phyloP scores from a whole-genome alignment of 2,888 invertebrate species.

The Lasioglossum malachurum region DNA sequence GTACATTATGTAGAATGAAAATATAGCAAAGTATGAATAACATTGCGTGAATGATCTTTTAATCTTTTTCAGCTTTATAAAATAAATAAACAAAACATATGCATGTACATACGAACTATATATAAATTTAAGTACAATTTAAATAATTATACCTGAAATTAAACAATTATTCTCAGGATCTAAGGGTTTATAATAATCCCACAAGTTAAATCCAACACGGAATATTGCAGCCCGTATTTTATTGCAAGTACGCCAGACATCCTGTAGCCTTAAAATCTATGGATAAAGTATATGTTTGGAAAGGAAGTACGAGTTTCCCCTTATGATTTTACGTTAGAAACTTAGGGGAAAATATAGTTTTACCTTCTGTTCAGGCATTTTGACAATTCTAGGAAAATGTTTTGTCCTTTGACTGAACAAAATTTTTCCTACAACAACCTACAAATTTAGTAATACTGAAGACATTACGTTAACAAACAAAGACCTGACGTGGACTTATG shows the following conservation, averaged over 20 bases:
- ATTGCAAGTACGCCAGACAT: slow-evolving; percentile 92
- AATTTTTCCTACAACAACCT: slow-evolving; percentile 39
- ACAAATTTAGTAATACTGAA: slow-evolving; percentile 16
- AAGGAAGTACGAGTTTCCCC: slow-evolving; percentile 1
- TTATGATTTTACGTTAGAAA: slow-evolving; percentile 32
- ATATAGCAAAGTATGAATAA: not conserved
- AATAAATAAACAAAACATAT: not conserved
- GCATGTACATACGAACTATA: not conserved
- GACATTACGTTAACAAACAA: slow-evolving; percentile 40
- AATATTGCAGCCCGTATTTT: slow-evolving; percentile 92
- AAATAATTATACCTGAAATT: slow-evolving; percentile 87
- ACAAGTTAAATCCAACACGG: slow-evolving; percentile 90
- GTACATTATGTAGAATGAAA: too few relatives aligned
- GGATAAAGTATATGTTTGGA: slow-evolving; percentile 13
- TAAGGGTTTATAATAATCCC: slow-evolving; percentile 89
- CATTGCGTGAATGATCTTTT: not conserved
- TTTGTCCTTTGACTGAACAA: slow-evolving; percentile 25
- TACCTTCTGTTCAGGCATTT: slow-evolving; percentile 72
- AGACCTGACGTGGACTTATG: slow-evolving; percentile 28
- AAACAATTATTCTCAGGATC: slow-evolving; percentile 90
- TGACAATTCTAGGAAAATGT: not conserved
- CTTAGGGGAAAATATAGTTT: not conserved
- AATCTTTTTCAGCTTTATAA: not conserved
- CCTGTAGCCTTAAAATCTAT: slow-evolving; percentile 85
- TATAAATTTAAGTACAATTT: not conserved